Percentiles rank a stretch among this genome's conserved stretches.
Conservation (phyloP, 2,888 invertebrate species). For the Creontiades dilutus region DNA sequence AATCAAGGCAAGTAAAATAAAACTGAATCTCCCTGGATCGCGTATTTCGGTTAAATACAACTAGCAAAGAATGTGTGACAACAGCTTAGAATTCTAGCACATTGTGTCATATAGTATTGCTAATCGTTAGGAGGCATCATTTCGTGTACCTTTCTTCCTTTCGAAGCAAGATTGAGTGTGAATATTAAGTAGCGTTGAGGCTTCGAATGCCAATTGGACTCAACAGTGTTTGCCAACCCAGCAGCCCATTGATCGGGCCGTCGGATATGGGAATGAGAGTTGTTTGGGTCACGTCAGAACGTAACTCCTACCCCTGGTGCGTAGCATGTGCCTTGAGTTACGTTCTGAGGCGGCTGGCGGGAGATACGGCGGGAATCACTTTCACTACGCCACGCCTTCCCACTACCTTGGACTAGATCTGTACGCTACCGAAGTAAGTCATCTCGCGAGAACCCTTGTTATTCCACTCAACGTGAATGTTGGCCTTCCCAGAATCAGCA, state of each 20-base stretch:
- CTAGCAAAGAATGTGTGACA: too few species aligned
- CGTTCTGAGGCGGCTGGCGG: background rate
- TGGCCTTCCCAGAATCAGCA: background rate
- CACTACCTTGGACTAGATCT: slow-evolving; percentile 32
- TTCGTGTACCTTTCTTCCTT: background rate
- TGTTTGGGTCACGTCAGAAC: background rate
- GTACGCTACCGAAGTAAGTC: slow-evolving; percentile 1
- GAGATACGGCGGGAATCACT: slow-evolving; percentile 5
- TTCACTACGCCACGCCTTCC: slow-evolving; percentile 30
- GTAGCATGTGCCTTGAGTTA: slow-evolving; percentile 15
- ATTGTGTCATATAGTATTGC: too few species aligned
- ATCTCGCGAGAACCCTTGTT: background rate
- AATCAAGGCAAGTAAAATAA: too few species aligned
- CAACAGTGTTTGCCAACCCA: slow-evolving; percentile 4
- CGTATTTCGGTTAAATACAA: too few species aligned
- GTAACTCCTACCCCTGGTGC: slow-evolving; percentile 8
- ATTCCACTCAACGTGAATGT: background rate
- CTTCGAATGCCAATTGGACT: background rate
- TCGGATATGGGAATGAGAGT: background rate
- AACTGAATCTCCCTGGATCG: too few species aligned
- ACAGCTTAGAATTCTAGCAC: too few species aligned
- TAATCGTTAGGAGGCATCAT: background rate
- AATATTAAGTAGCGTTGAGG: background rate
- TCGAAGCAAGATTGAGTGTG: background rate
- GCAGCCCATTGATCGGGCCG: background rate